A percentile compares a stretch with the other conserved stretches of the same genome.
Conservation (phyloP, 1,140 invertebrate species). For the Drosophila serrata region DNA sequence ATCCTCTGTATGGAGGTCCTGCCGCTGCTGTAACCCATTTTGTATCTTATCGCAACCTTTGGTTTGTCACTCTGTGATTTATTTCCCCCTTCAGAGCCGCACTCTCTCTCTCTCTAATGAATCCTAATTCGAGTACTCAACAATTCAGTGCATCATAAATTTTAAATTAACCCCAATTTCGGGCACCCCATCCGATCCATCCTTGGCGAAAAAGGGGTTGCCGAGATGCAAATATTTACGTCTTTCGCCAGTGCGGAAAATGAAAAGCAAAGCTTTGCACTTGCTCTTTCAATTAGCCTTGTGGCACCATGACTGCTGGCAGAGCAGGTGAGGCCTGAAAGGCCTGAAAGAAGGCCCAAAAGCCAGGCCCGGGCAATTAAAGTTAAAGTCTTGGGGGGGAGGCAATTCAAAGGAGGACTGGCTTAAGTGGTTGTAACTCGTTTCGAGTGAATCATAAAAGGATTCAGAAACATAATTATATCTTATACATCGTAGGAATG, state of each 20-base stretch:
- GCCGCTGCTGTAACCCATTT: slow-evolving; percentile 27
- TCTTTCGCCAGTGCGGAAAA: slow-evolving; percentile 32
- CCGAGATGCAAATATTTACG: slow-evolving; percentile 44
- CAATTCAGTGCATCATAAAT: slow-evolving; percentile 58
- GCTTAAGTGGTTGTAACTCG: slow-evolving; percentile 16
- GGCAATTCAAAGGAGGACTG: slow-evolving; percentile 13
- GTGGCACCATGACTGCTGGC: slow-evolving; percentile 1
- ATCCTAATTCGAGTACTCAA: slow-evolving; percentile 51
- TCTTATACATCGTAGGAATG: background rate
- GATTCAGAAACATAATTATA: slow-evolving; percentile 17
- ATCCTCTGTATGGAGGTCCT: slow-evolving; percentile 7
- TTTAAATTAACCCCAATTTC: slow-evolving; percentile 57
- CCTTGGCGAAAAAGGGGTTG: slow-evolving; percentile 32
- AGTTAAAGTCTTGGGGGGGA: slow-evolving; percentile 18
- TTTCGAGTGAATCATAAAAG: slow-evolving; percentile 9
- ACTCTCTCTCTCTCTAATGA: slow-evolving; percentile 29
- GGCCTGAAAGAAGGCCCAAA: slow-evolving; percentile 27
- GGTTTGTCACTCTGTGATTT: slow-evolving; percentile 32
- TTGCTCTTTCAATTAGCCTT: slow-evolving; percentile 49
- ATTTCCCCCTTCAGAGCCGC: slow-evolving; percentile 21
- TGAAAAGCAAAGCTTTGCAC: slow-evolving; percentile 46
- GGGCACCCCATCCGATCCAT: slow-evolving; percentile 13
- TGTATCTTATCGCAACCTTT: slow-evolving; percentile 31
- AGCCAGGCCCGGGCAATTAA: slow-evolving; percentile 30
- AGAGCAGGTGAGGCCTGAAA: slow-evolving; percentile 29